These are phyloP conservation scores for Acrocephalus scirpaceus DNA, from an alignment of 2,797 vertebrate genomes.

Conservation along the genomic window DNA sequence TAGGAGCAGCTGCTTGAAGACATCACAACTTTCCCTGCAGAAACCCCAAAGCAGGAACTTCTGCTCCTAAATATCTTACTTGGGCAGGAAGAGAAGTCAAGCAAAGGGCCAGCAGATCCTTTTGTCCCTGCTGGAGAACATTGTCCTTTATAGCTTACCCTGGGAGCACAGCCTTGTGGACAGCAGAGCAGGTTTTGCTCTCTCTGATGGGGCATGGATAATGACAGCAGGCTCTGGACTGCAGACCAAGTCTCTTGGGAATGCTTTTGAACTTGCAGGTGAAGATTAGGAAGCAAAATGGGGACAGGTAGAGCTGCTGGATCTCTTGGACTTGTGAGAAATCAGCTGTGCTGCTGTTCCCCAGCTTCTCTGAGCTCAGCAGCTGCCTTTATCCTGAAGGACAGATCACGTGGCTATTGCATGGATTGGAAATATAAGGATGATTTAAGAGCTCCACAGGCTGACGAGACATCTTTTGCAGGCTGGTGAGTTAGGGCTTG, in stretches of 20 bases:
- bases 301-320: neutral
- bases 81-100: neutral
- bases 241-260: neutral
- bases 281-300: neutral
- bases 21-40: neutral
- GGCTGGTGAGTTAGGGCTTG: neutral
- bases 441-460: neutral
- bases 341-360: neutral
- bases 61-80: neutral
- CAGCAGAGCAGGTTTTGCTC: neutral
- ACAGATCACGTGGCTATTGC: neutral
- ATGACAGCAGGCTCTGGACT: neutral
- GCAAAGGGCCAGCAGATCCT: neutral
- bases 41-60: neutral
- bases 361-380: neutral
- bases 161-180: neutral
- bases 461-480: neutral
- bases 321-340: neutral
- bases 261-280: neutral
- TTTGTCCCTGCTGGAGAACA: neutral
- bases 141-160: neutral
- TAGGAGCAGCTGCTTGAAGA: neutral
- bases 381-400: neutral
- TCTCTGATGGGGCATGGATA: neutral
- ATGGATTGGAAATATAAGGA: neutral